Base-by-base conservation (phyloP, 1,140 invertebrate species). In the Tetramorium alpestre region DNA sequence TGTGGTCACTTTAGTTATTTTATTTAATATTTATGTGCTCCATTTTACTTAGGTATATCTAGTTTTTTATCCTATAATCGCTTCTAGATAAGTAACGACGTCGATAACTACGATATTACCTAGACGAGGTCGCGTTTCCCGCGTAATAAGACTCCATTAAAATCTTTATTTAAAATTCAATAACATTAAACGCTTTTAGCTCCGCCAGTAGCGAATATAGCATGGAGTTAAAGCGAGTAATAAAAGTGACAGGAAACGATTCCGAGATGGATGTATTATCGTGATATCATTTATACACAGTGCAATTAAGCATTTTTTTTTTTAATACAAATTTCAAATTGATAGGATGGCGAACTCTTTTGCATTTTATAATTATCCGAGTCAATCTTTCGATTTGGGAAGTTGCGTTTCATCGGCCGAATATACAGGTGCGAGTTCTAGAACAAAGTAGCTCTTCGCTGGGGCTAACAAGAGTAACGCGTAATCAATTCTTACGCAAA, bases 161-260 rank as follows among this genome's bases (percentile, higher is more conserved):
- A 90, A 89, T 91, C 87, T 82, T 91, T 90, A 87, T 91, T 91
- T 89, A 93, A 93, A 93, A 93, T 93, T 93, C 92, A 91, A 89
- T 89, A 90, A 76, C 77, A 72, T 87, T 62, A 75, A 88, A 87
- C 67, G 60, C 25, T 72, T 49, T 88, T 62, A 76, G 64, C 62
- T 28, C 73, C 22, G 49, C 33, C 67, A 38, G 47, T 51, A 75
- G 18, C 41, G 67, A 56, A 58, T 84, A 58, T 62, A 62, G 41
- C 41, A 18, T 18, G 25, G 54, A 84, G 28, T 41, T 76, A 75
- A 62, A 76, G 28, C 81, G 54, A 49, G 81, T 76, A 84, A 76
- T 75, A 75, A 84, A 84, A 84, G 54, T 84, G 67, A 84, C 41
- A 25, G 81, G 41, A 47, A 49, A 49, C 51, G 70, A 73, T 75